A percentile compares a stretch with the other conserved stretches of the same genome.
Evolutionary conservation across 1,140 invertebrate genomes (phyloP).

Genomic region (Homarus americanus): DNA sequence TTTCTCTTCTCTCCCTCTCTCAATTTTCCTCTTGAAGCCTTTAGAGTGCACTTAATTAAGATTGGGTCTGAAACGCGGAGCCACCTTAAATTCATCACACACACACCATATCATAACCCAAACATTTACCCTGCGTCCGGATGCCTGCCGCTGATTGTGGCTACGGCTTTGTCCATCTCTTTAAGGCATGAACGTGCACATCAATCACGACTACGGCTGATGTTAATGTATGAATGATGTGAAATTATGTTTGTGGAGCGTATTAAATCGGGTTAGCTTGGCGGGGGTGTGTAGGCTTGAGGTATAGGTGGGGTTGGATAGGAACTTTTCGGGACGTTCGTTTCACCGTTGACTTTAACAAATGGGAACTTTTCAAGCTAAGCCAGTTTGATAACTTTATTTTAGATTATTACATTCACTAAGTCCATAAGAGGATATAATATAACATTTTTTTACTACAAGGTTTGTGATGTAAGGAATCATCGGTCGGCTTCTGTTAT

Average conservation of each 20-base stretch:
- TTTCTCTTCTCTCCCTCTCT: background rate
- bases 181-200: too few species aligned
- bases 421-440: background rate
- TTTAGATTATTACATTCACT: background rate
- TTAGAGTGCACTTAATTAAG: slow-evolving; percentile 53
- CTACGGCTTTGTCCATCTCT: background rate
- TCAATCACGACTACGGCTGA: too few species aligned
- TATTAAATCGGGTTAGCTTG: too few species aligned
- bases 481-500: too few species aligned
- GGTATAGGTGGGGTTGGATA: too few species aligned
- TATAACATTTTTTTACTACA: background rate
- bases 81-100: slow-evolving; percentile 17
- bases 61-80: slow-evolving; percentile 37
- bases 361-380: background rate
- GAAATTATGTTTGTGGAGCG: too few species aligned
- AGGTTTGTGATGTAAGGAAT: too few species aligned
- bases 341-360: too few species aligned
- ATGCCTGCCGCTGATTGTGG: background rate
- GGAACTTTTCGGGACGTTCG: too few species aligned
- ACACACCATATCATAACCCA: slow-evolving; percentile 42
- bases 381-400: background rate
- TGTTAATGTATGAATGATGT: too few species aligned
- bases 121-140: slow-evolving; percentile 17
- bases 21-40: slow-evolving; percentile 9
- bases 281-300: too few species aligned